Conservation (phyloP, 2,113 vertebrate genomes). For the Rissa tridactyla region DNA sequence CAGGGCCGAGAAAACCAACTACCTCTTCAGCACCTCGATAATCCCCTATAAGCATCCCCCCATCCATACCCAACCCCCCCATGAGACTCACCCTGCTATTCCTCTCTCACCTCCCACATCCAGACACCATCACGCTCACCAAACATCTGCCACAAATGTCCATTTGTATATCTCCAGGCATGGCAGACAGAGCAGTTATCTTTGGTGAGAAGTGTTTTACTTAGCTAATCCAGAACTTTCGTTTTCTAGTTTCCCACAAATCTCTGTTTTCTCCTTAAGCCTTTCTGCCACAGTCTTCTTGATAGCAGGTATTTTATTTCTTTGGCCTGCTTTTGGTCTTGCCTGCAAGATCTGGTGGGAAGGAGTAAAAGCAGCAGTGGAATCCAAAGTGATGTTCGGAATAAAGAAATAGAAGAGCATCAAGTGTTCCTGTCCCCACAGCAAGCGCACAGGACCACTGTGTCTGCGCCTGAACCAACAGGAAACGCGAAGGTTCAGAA, state of each 20-base stretch:
- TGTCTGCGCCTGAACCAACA: accelerated
- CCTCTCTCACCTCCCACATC: background rate
- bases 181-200: background rate
- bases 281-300: background rate
- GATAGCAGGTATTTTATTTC: background rate
- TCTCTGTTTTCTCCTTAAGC: background rate
- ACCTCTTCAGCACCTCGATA: background rate
- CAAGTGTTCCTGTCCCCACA: background rate
- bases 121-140: background rate
- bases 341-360: background rate
- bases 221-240: background rate
- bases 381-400: background rate
- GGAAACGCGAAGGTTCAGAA: background rate
- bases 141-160: background rate
- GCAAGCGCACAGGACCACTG: background rate
- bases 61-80: background rate
- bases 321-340: background rate
- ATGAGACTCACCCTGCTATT: background rate
- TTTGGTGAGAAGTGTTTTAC: background rate
- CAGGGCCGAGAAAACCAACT: background rate
- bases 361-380: background rate
- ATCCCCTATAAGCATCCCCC: background rate
- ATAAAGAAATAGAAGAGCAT: background rate
- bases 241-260: background rate
- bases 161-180: background rate